phyloP scores from a whole-genome alignment of 1,140 invertebrate genomes.

The Panagrolaimus sp. region DNA sequence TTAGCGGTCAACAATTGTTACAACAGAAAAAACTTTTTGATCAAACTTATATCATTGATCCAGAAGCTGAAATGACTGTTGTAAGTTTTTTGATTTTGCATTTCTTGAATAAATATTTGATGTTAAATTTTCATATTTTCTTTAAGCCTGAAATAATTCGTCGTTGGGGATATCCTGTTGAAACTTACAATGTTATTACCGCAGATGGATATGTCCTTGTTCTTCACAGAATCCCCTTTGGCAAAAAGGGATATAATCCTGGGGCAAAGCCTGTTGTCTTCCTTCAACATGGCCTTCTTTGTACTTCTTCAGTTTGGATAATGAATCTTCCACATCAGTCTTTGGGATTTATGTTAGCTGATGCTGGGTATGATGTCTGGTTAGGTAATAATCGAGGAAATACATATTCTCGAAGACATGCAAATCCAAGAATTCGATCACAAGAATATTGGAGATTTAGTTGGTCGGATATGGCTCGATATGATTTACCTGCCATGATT shows the following conservation, averaged over 20 bases:
- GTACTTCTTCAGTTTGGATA: slow-evolving; percentile 73
- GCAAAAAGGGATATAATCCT: background rate
- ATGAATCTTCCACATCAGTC: slow-evolving; percentile 67
- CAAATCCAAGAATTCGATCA: slow-evolving; percentile 49
- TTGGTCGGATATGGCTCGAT: slow-evolving; percentile 68
- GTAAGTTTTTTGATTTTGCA: slow-evolving; percentile 30
- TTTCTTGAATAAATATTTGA: background rate
- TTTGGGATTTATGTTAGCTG: slow-evolving; percentile 66
- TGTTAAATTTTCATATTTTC: no score
- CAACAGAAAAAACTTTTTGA: no score
- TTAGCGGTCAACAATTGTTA: no score
- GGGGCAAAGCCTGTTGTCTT: slow-evolving; percentile 45
- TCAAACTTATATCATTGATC: slow-evolving; percentile 29
- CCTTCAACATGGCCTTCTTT: slow-evolving; percentile 73
- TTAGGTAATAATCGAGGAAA: slow-evolving; percentile 69
- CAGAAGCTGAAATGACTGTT: slow-evolving; percentile 44
- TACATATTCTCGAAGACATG: slow-evolving; percentile 66
- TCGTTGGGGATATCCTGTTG: slow-evolving; percentile 16
- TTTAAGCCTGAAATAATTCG: slow-evolving; percentile 17
- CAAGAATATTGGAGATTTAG: slow-evolving; percentile 61
- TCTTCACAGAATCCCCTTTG: slow-evolving; percentile 7
- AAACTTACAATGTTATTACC: slow-evolving; percentile 11
- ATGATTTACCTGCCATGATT: slow-evolving; percentile 69
- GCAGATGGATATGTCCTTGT: slow-evolving; percentile 8
- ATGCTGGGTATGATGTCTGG: slow-evolving; percentile 73